Base-by-base conservation (phyloP, 2,888 invertebrate species). In the Orchesellides sinensis region DNA sequence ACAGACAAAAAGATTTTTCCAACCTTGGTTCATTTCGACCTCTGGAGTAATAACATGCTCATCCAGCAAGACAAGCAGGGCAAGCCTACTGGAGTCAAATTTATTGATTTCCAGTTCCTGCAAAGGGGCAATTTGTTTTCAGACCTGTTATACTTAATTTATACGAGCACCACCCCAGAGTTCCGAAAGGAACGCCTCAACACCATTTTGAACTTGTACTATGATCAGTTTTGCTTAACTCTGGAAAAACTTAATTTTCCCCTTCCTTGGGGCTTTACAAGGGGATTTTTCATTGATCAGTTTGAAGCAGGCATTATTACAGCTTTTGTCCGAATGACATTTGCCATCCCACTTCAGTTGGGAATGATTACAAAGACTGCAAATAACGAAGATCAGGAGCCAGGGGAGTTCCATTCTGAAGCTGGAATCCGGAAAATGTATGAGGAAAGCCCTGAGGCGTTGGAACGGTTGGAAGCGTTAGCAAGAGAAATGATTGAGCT, bases 21-120 rank as follows among this genome's bases (percentile, higher is more conserved):
- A 10, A 81, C 79, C 0, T 1, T 87, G 17, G 78, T 78, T 45
- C 85, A 85, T 27, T 84, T 73, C 23, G 87, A 87, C 59, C 32
- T 86, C 0, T 87, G 87, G 87, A 56, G 54, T 1, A 87, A 86
- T 45, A 87, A 87, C 49, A 32, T 87, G 47, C 61, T 88, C 0
- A 65, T 86, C 69, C 86, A 87, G 69, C 81, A 88, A 21, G 69
- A 84, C 40, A 45, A 68, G 1, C 45, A 69, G 10, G 74, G 72
- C 0, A n/a, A 74, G 1, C 74, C 54, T 5, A 70, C 70, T 8
- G 75, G 21, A 14, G 80, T 84, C n/a, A 85, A 80, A 19, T 85
- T 84, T 61, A 83, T 85, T 32, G 84, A 85, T 52, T 85, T 82
- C 63, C 85, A 85, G 69, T 74, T 83, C 32, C 32, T 45, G 12